Evolutionary conservation across 2,797 vertebrate species (phyloP), one percentile per base, ranked within the genome.

Genomic region (Glyptemys insculpta): DNA sequence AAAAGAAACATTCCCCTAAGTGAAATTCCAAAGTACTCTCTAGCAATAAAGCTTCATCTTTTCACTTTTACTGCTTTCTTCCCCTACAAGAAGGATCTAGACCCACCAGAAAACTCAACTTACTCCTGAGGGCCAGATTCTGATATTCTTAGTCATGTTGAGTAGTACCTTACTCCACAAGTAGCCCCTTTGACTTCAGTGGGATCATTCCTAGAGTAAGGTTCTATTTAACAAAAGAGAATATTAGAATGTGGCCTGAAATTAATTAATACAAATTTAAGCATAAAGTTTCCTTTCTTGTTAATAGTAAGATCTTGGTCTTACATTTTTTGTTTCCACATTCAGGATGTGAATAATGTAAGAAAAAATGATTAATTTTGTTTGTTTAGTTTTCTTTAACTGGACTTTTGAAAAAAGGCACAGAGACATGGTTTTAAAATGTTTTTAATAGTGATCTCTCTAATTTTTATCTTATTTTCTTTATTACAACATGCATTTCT

Each of bases 181-280:
- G 41, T 82, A 88, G n/a, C 65, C 93, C 72, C 78, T 87, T n/a
- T 93, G 90, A 87, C 21, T 74, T 87, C 49, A 91, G 12, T 3
- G 23, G 56, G 81, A 91, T 84, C 56, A 80, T 44, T 62, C 74
- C 16, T 89, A 29, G 88, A 83, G 10, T 56, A 25, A 85, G 2
- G 68, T 90, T 14, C 5, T n/a, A 25, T 44, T 50, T 54, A 91
- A 68, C 74, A 81, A 54, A 87, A 62, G 41, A 37, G 65, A 88
- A 54, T 79, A 44, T 47, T 76, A 47, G 23, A 41, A 18, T 74
- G 78, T 54, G 10, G 83, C 52, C 15, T 88, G 54, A 90, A 96
- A 92, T 87, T 52, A 89, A 52, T 72, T 78, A 88, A 27, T 50
- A 94, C 84, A 79, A 88, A 85, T 65, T 88, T 92, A 62, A 1